Percentiles rank a stretch among this genome's conserved stretches.
Evolutionary conservation across 2,888 invertebrate genomes (phyloP).

Genomic region (Entomobrya proxima): DNA sequence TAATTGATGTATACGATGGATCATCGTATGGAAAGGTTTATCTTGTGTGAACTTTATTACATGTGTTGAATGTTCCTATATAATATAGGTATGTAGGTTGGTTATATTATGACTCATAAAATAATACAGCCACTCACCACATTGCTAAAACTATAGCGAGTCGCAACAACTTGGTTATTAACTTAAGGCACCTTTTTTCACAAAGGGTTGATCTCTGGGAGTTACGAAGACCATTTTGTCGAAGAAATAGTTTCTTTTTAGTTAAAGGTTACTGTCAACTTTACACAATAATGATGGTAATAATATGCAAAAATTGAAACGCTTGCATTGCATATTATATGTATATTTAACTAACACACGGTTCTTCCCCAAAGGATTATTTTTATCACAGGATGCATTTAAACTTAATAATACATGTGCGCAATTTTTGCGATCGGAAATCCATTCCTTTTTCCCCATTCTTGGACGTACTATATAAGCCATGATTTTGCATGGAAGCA

Average conservation of each 20-base stretch:
- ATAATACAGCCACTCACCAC: conserved; percentile 5
- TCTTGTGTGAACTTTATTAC: neutral
- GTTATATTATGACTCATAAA: conserved; percentile 18
- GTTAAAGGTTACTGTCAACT: conserved; percentile 54
- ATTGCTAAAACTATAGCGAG: conserved; percentile 9
- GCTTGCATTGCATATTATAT: neutral
- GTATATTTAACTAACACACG: neutral
- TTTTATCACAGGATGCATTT: conserved; percentile 3
- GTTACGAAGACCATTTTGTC: conserved; percentile 48
- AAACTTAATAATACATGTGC: neutral
- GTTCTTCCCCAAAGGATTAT: neutral
- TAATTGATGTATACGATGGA: neutral
- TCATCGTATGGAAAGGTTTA: neutral
- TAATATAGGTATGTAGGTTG: conserved; percentile 2
- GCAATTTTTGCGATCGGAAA: conserved; percentile 55
- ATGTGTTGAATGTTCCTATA: neutral
- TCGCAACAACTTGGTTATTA: neutral
- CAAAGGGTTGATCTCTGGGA: conserved; percentile 62
- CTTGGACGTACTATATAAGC: conserved; percentile 45
- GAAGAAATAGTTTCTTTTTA: conserved; percentile 34
- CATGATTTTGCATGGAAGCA: conserved; percentile 4
- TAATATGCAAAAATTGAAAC: conserved; percentile 21
- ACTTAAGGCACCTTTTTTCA: conserved; percentile 24
- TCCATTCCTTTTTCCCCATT: conserved; percentile 54
- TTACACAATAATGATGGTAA: conserved; percentile 33